Evolutionary conservation across 2,113 vertebrate genomes (phyloP), one percentile per base, ranked within the genome.

Genomic region (Protobothrops mucrosquamatus): DNA sequence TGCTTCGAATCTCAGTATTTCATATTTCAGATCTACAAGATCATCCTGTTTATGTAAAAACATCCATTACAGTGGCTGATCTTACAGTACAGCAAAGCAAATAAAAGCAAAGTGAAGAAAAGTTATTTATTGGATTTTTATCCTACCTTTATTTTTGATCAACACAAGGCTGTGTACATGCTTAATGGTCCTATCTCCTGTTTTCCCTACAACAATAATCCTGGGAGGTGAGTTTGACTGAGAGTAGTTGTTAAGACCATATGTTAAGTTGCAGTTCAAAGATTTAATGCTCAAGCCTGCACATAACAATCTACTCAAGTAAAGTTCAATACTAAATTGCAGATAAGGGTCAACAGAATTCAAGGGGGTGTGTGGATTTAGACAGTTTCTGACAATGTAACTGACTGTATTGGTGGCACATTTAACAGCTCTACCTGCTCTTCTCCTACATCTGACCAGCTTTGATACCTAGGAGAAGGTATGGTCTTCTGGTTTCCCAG

Each of bases 1-100:
- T 52, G 56, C 94, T 93, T 91, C 48, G 64, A 20, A 43, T 29
- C 88, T 88, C 89, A 64, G 91, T 57, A 92, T 89, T 92, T 95
- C 92, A 88, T 87, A 2, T 91, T 64, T 85, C 8, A 86, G 91
- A 39, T 1, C 59, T 1, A 57, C 6, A 91, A n/a, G 14, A 93
- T 59, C 87, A 88, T 94, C 92, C 59, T 91, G 61, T 54, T 93
- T 18, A 52, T 29, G 93, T 94, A 94, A 93, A 46, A 94, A 93
- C 93, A 88, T 92, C 56, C 29, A 74, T 6, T 74, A 86, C 15
- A 48, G 11, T 1, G 57, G 39, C 56, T 59, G 34, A 89, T 26
- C 48, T 23, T 46, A 24, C 14, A 48, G 26, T 90, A 93, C 34
- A 89, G 8, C 46, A 87, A 93, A 91, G 15, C 69, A 39, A 81